Percentiles rank a stretch among this genome's conserved stretches.
phyloP scores from a whole-genome alignment of 1,140 invertebrate genomes.

The Metopolophium dirhodum region DNA sequence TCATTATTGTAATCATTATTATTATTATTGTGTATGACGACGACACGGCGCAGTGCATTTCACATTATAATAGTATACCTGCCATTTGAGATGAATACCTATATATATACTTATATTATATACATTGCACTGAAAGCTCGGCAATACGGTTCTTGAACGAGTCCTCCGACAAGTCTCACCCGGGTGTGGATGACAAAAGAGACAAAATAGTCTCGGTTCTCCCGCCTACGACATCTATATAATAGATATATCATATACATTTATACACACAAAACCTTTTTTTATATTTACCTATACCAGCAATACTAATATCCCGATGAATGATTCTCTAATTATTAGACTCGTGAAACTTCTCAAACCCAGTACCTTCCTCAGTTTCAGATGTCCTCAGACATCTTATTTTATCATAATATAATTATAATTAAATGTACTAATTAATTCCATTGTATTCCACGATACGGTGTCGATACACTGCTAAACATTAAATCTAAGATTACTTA shows the following conservation, averaged over 20 bases:
- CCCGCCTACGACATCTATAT: neutral
- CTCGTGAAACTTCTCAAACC: neutral
- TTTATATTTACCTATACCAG: neutral
- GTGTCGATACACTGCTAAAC: neutral
- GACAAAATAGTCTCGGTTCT: neutral
- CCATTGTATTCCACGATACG: neutral
- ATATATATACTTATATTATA: neutral
- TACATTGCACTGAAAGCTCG: neutral
- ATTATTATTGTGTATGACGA: neutral
- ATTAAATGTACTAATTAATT: neutral
- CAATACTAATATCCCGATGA: neutral
- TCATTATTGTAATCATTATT: neutral
- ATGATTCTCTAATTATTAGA: neutral
- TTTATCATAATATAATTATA: neutral
- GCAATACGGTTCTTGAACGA: neutral
- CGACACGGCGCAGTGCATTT: neutral
- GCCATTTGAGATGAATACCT: neutral
- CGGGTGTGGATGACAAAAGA: neutral
- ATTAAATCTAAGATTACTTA: neutral
- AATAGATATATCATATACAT: neutral
- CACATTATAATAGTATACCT: slow-evolving; percentile 10
- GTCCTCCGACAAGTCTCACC: neutral
- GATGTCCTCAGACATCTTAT: neutral
- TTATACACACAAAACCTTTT: neutral
- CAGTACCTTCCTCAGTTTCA: too few species aligned